Percentiles rank a stretch among this genome's conserved stretches.
These are phyloP conservation scores for Rattus norvegicus DNA, from an alignment of 2,113 vertebrate genomes.

Conservation along the genomic window GRCr8 NC_086029.1:63672501-63673000, in stretches of 20 bases:
- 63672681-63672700: not conserved
- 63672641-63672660: constrained; percentile 15
- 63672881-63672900: not conserved
- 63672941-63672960: not conserved
- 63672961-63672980: not conserved
- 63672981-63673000: not conserved
- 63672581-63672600: not conserved
- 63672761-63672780: not conserved
- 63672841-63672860: not conserved
- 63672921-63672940: not conserved
- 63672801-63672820: not conserved
- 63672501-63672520: not conserved
- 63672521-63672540: not conserved
- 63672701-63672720: not conserved
- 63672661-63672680: not conserved
- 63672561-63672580: not conserved
- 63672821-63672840: not conserved
- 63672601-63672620: constrained; percentile 4
- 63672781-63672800: not conserved
- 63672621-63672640: not conserved
- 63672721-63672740: not conserved
- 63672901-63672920: not conserved
- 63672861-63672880: not conserved
- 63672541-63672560: not conserved
- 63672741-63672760: not conserved